Base-by-base conservation (phyloP, 2,797 vertebrate genomes). In the Tenualosa ilisha region DNA sequence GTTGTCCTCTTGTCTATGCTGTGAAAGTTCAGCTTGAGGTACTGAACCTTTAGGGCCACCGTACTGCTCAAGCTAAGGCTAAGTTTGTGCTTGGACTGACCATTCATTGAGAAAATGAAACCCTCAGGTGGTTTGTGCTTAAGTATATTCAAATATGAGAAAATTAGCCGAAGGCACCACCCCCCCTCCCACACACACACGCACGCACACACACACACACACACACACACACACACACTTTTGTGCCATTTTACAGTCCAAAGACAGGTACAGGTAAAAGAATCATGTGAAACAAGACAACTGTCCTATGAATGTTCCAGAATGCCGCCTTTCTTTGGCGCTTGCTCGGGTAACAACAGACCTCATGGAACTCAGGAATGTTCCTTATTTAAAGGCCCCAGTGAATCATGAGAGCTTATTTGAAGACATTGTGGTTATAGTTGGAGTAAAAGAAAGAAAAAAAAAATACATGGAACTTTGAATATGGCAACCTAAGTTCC, bases 181-280 rank as follows among this genome's bases (percentile, higher is more conserved):
- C 43, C 22, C 59, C 26, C 37, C 51, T 56, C 65, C 12, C 17
- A 43, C 24, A 68, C 63, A 68, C 63, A 72, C 65, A 72, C 65
- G 37, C 65, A 37, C 65, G 37, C 65, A 72, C 65, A 72, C 65
- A 72, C 65, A 72, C 65, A 72, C 65, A 37, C 65, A 72, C 65
- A 72, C 65, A 72, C 65, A 72, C 24, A 72, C 26, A 72, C 26
- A 72, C 65, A 40, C 65, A 72, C 65, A 40, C 11, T 11, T 15
- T 40, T 72, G 65, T 72, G 65, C 65, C 65, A 72, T 40, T 72
- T 65, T 24, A 12, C 31, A 37, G 65, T 40, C 65, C 65, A 72
- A 72, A 72, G 31, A 72, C 65, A 72, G 31, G 31, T 31, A 31
- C 0, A 31, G 31, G 31, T 31, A 31, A 31, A 26, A 13, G 6